Base-by-base conservation (phyloP, 2,797 vertebrate genomes). In the Rhinichthys osculus region DNA sequence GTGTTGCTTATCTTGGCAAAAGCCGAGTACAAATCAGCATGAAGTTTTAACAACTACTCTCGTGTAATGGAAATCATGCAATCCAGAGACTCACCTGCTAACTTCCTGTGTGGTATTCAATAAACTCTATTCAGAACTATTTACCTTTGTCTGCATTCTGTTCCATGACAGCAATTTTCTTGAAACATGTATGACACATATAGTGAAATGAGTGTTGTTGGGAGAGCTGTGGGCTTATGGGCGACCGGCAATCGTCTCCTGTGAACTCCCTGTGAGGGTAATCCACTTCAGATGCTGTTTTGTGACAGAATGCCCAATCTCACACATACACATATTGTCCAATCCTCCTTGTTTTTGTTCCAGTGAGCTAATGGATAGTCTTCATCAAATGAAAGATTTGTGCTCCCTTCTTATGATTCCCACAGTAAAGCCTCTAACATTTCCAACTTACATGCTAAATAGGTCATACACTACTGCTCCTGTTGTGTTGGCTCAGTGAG, bases 311-410 rank as follows among this genome's bases (percentile, higher is more conserved):
- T 81, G 79, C 70, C 47, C 71, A 78, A 52, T 72, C 62, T 81
- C 78, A 69, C 77, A 47, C 83, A 72, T 47, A 40, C 52, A 67
- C 50, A 76, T 85, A 73, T 69, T 79, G 40, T 50, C 40, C 72
- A 76, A 50, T 87, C 52, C 42, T 77, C n/a, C 86, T 81, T 70
- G 59, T 84, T 87, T 85, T 81, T 82, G 64, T 85, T 77, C 72
- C 72, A 82, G 44, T 88, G 62, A 82, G 67, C 83, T 85, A 88
- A 88, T 85, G 83, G 83, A 78, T 62, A 72, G 57, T 76, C 62
- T 64, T 81, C 27, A 47, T 62, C 21, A 84, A 50, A 83, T 83
- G 27, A 27, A 83, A 77, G 73, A 67, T 84, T 66, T 16, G 30
- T 4, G 47, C 59, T 84, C 33, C 66, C 66, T 70, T 85, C 66